A percentile compares a stretch with the other conserved stretches of the same genome.
These are phyloP conservation scores for Lasioglossum oenotherae DNA, from an alignment of 2,888 invertebrate genomes.

Conservation along the genomic window DNA sequence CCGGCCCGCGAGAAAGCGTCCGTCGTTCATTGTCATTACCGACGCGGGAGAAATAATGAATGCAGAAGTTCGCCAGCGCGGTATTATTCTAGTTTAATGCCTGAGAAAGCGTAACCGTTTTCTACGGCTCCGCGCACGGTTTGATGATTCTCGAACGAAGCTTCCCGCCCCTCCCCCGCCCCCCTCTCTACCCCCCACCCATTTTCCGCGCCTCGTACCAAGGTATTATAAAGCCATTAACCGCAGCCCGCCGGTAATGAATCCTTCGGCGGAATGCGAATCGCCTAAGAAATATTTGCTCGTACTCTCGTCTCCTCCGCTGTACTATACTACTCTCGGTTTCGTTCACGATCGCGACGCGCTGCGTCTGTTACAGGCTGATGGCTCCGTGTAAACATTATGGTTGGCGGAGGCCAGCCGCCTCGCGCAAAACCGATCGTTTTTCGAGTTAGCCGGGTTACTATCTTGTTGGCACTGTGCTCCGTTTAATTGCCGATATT, in stretches of 20 bases:
- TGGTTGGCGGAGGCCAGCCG: background rate
- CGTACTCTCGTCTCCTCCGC: background rate
- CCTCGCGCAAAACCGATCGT: background rate
- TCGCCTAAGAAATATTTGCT: constrained; percentile 1
- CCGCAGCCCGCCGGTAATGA: background rate
- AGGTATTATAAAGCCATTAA: constrained; percentile 12
- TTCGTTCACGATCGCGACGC: background rate
- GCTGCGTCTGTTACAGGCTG: background rate
- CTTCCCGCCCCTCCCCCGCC: background rate
- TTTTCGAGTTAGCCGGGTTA: background rate
- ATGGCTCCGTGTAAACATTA: background rate
- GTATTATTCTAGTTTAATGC: constrained; percentile 51
- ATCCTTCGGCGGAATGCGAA: background rate
- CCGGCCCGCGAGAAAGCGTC: constrained; percentile 33
- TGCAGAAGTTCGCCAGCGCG: constrained; percentile 25
- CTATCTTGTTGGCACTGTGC: background rate
- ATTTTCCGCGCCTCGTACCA: background rate
- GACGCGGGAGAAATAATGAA: constrained; percentile 25
- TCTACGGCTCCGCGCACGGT: constrained; percentile 28
- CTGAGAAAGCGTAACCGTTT: constrained; percentile 58
- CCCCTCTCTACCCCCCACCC: background rate
- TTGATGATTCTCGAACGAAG: constrained; percentile 5
- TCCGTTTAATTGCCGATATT: background rate
- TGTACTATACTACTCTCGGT: background rate
- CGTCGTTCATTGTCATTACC: constrained; percentile 42